Base-by-base conservation (phyloP, 2,888 invertebrate species). In the Agriotes lineatus region DNA sequence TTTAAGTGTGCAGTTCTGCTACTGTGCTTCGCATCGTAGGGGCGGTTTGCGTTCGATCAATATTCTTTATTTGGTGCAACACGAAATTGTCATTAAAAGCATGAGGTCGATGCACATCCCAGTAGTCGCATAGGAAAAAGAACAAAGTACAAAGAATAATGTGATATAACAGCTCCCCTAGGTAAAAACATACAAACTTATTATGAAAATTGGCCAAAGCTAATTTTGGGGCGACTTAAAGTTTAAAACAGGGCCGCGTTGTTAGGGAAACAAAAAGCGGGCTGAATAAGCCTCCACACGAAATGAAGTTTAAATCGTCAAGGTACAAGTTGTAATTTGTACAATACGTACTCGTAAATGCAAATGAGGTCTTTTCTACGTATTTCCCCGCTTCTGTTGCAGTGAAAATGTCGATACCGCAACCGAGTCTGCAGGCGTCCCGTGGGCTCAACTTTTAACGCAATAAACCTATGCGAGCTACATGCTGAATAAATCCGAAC, bases 401-500 rank as follows among this genome's bases (percentile, higher is more conserved):
- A 57, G 59, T 44, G 35, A 52, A 59, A 67, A 64, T 59, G 59
- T 68, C 63, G 68, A 68, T 68, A 64, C 54, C 59, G 44, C 54
- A 68, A 44, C 30, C 42, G 58, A 50, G 58, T 63, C 68, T 68
- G 42, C 39, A 52, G 59, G 59, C 68, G 39, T 62, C 59, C 62
- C 59, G 67, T 50, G 67, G 57, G 57, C 35, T 56, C 63, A 72
- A 73, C 72, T 74, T 72, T 70, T 73, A 74, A 74, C 72, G 75
- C 75, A 77, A 77, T 77, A 77, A 77, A 76, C 74, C 73, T 70
- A 72, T 70, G 72, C 72, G 70, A 69, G 74, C 74, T 76, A 74
- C 73, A 77, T 77, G 76, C 74, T 72, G 75, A 76, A 77, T 76
- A 75, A 77, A 77, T 77, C 73, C 74, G 72, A 71, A 73, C 73